Evolutionary conservation across 2,888 invertebrate species (phyloP).

Genomic region (Orchestes rusci): DNA sequence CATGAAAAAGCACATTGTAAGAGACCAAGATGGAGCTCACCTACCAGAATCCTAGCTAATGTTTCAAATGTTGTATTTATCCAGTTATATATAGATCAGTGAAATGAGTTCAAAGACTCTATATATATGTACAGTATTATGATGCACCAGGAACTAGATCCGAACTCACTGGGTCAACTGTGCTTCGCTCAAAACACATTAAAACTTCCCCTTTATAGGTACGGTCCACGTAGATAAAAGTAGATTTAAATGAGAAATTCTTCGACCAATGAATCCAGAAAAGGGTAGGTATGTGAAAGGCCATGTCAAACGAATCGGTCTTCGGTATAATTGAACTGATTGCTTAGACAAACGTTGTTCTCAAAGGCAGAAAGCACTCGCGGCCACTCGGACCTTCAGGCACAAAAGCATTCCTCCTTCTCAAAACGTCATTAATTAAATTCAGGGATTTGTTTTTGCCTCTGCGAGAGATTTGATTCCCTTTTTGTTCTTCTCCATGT

Average conservation of each 20-base stretch:
- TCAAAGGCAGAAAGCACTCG: constrained; percentile 36
- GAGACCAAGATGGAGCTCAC: too few relatives aligned
- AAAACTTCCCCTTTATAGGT: too few relatives aligned
- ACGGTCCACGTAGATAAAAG: too few relatives aligned
- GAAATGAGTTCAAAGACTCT: too few relatives aligned
- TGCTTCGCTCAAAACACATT: too few relatives aligned
- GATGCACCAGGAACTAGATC: too few relatives aligned
- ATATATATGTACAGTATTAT: too few relatives aligned
- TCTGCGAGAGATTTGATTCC: constrained; percentile 39
- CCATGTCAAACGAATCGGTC: constrained; percentile 42
- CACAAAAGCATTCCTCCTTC: constrained; percentile 44
- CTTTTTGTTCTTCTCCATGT: constrained; percentile 38
- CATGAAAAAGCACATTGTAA: too few relatives aligned
- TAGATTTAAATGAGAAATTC: constrained; percentile 24
- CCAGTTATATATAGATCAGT: too few relatives aligned
- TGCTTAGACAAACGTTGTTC: constrained; percentile 44
- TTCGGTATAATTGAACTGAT: constrained; percentile 44
- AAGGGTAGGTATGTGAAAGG: constrained; percentile 24
- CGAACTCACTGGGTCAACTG: too few relatives aligned
- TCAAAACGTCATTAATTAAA: constrained; percentile 46
- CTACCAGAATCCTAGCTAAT: too few relatives aligned
- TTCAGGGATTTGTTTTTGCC: constrained; percentile 45
- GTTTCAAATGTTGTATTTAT: too few relatives aligned
- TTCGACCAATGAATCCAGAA: constrained; percentile 23
- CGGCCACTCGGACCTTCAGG: constrained; percentile 29